Conservation (phyloP, 1,140 invertebrate genomes). For the Dendroctonus ponderosae region DNA sequence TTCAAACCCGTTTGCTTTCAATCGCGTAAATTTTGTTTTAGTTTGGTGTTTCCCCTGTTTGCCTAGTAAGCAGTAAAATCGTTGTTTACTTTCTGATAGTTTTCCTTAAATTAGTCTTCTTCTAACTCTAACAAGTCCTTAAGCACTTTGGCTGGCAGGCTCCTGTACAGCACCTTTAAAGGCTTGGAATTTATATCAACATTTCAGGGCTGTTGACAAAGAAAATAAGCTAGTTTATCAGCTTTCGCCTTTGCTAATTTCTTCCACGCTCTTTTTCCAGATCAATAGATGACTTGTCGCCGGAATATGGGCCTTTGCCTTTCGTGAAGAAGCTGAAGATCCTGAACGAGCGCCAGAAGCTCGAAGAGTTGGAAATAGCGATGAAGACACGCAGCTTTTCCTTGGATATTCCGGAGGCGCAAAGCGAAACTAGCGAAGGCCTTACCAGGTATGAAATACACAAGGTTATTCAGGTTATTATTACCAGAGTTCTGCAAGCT, state of each 20-base stretch:
- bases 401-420: slow-evolving; percentile 68
- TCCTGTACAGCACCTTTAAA: too few species aligned
- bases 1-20: not conserved
- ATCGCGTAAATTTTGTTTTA: too few species aligned
- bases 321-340: slow-evolving; percentile 88
- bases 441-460: slow-evolving; percentile 37
- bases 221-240: not conserved
- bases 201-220: not conserved
- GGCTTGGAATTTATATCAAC: not conserved
- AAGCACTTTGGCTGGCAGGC: too few species aligned
- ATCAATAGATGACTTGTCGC: slow-evolving; percentile 83
- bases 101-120: too few species aligned
- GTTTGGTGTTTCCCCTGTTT: too few species aligned
- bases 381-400: slow-evolving; percentile 73
- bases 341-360: slow-evolving; percentile 80
- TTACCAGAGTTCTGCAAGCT: too few species aligned
- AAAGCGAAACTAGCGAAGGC: slow-evolving; percentile 57
- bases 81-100: too few species aligned
- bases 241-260: too few species aligned
- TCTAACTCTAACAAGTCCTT: too few species aligned
- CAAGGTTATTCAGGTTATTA: too few species aligned
- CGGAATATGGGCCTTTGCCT: slow-evolving; percentile 80
- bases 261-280: slow-evolving; percentile 22
- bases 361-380: slow-evolving; percentile 74
- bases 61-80: too few species aligned